Conservation (phyloP, 2,113 vertebrate genomes). For the Peromyscus maniculatus region DNA sequence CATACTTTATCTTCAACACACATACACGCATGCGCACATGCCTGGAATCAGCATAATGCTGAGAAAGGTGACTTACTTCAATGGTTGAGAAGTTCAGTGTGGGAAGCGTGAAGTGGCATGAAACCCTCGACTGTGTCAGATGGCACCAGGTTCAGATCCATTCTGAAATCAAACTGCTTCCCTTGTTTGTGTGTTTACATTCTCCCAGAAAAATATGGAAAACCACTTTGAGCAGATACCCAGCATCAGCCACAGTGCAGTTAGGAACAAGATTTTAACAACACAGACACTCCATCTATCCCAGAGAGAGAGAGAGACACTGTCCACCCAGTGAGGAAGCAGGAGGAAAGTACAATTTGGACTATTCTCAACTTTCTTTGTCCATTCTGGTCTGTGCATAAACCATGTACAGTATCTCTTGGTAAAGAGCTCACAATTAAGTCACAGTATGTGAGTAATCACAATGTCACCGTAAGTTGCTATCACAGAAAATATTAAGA, state of each 20-base stretch:
- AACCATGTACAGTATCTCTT: neutral
- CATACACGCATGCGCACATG: neutral
- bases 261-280: neutral
- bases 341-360: neutral
- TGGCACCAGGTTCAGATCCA: neutral
- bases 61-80: neutral
- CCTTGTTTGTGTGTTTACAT: neutral
- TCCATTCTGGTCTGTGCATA: neutral
- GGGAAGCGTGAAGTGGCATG: neutral
- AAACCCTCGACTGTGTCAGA: neutral
- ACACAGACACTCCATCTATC: neutral
- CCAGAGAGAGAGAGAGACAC: neutral
- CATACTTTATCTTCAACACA: neutral
- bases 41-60: neutral
- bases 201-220: neutral
- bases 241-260: neutral
- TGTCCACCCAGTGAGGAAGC: neutral
- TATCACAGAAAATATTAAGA: neutral
- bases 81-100: neutral
- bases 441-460: neutral
- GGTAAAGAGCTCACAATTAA: neutral
- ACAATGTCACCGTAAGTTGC: neutral
- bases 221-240: neutral
- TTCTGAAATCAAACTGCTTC: constrained; percentile 37
- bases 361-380: neutral